Evolutionary conservation across 2,113 vertebrate species (phyloP), one percentile per base, ranked within the genome.

Genomic region (Sinocyclocheilus anshuiensis): DNA sequence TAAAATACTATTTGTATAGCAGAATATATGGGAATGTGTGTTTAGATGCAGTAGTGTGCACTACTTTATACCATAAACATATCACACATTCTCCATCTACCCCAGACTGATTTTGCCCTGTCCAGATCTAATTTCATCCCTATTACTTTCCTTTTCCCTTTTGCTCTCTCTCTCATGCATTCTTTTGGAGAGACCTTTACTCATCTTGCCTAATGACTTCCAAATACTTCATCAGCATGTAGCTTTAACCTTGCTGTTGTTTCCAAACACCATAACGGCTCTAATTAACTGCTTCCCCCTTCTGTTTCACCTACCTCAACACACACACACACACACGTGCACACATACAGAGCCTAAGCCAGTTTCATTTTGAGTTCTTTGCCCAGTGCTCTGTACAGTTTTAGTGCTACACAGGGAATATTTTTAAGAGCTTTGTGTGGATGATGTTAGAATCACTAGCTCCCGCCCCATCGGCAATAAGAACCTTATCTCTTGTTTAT

Each of bases 251-350:
- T 95, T 85, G 94, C 95, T 94, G 94, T 96, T 95, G 95, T 96
- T 95, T 96, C 95, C 94, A 96, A 95, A 96, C 95, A 95, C 95
- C 95, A 95, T 89, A 97, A 97, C 96, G 93, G 95, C 95, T 95
- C 96, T 96, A 96, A 96, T 97, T 97, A 96, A 96, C 96, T 96
- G 84, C 84, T 42, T 36, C 81, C 61, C 45, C 80, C 89, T 72
- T 84, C 72, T 87, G 88, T 85, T 71, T 81, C 83, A 72, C 75
- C 79, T 84, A 78, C 55, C 48, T 63, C n/a, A 74, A 61, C 83
- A 57, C 78, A 76, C 83, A n/a, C 77, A 77, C 78, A 76, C 83
- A n/a, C 77, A 77, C 42, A 53, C 42, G 2, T 53, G 39, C 61
- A 69, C 75, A 79, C 81, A 82, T 57, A 57, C 55, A 57, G 16